A percentile compares a stretch with the other conserved stretches of the same genome.
Conservation (phyloP, 92 coral and sea anemone species). For the Micromussa lordhowensis region DNA sequence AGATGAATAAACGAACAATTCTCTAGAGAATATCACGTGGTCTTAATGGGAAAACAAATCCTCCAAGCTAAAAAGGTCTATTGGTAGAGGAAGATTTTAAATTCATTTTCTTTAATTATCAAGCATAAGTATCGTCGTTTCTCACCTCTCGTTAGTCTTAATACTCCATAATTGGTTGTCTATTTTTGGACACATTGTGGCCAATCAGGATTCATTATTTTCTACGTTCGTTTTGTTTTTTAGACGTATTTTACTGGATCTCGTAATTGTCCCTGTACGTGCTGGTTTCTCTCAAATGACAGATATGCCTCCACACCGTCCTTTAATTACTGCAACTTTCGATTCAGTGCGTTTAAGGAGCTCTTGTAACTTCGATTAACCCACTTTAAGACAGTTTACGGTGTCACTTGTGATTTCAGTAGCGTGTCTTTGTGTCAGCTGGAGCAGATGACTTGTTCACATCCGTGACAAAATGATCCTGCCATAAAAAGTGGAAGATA, state of each 20-base stretch:
- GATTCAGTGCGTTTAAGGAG: background rate
- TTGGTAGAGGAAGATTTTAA: too few relatives aligned
- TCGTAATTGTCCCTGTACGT: background rate
- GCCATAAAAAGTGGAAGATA: background rate
- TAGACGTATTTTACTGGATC: background rate
- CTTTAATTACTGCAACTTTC: background rate
- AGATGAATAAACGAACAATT: too few relatives aligned
- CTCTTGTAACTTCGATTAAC: background rate
- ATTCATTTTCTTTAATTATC: too few relatives aligned
- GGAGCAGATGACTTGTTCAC: constrained; percentile 28
- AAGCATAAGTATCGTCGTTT: too few relatives aligned
- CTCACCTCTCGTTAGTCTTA: too few relatives aligned
- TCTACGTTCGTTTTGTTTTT: background rate
- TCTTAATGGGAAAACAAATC: too few relatives aligned
- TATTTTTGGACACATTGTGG: background rate
- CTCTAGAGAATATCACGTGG: too few relatives aligned
- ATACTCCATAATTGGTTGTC: background rate
- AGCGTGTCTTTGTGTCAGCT: constrained; percentile 9
- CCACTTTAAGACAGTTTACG: background rate
- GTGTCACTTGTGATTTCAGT: background rate
- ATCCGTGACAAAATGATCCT: background rate
- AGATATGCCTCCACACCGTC: background rate
- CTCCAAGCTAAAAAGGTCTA: too few relatives aligned
- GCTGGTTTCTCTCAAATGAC: background rate
- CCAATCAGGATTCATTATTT: background rate